phyloP scores from a whole-genome alignment of 2,888 invertebrate genomes.

The Exephanes ischioxanthus region DNA sequence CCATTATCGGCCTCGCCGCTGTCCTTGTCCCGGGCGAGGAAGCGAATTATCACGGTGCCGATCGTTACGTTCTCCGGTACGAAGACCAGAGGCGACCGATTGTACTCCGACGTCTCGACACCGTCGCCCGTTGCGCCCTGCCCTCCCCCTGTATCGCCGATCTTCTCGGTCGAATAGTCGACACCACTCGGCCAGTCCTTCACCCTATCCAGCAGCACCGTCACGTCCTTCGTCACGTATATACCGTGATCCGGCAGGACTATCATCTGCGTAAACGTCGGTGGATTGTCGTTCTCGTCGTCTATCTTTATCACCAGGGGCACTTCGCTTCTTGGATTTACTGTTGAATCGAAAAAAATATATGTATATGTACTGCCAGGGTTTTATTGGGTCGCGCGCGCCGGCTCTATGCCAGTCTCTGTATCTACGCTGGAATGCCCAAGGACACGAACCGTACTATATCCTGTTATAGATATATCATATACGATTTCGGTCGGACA shows the following conservation, averaged over 20 bases:
- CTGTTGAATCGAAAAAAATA: constrained; percentile 80
- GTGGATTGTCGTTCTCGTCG: constrained; percentile 94
- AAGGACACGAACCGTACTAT: too few species aligned
- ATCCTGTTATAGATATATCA: too few species aligned
- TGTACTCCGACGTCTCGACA: constrained; percentile 63
- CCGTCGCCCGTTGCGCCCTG: constrained; percentile 56
- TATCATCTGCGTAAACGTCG: constrained; percentile 90
- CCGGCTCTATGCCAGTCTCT: too few species aligned
- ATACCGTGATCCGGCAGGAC: constrained; percentile 90
- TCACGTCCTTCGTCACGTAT: constrained; percentile 87
- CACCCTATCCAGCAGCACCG: constrained; percentile 82
- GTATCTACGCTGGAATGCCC: too few species aligned
- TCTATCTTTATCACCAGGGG: constrained; percentile 90
- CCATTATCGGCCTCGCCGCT: constrained; percentile 88
- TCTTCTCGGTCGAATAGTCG: not conserved
- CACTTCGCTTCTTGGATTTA: constrained; percentile 91
- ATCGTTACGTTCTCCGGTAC: constrained; percentile 91
- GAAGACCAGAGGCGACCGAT: constrained; percentile 88
- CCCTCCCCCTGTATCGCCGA: constrained; percentile 42
- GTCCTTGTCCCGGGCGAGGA: constrained; percentile 91
- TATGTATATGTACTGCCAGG: not conserved
- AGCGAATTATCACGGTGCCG: constrained; percentile 89
- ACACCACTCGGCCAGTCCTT: not conserved
- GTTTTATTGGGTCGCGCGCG: too few species aligned
- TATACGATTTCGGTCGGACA: too few species aligned